Percentiles rank a stretch among this genome's conserved stretches.
phyloP scores from a whole-genome alignment of 2,797 vertebrate genomes.

The Sandelia bainsii region DNA sequence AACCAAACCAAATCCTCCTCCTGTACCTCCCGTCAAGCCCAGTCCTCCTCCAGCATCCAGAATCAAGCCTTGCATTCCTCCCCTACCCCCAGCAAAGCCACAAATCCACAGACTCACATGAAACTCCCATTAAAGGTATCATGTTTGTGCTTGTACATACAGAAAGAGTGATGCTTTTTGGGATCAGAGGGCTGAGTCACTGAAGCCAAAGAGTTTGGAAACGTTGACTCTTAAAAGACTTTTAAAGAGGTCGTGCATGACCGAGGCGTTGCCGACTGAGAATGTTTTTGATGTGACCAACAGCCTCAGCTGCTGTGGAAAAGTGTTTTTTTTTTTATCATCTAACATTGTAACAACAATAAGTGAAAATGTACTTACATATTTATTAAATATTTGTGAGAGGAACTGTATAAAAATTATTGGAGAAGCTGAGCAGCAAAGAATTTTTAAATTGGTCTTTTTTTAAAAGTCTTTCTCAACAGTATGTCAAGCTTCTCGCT shows the following conservation, averaged over 20 bases:
- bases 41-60: slow-evolving; percentile 47
- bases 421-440: not conserved
- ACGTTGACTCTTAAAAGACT: slow-evolving; percentile 9
- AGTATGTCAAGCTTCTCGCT: no score
- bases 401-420: slow-evolving; percentile 19
- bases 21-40: slow-evolving; percentile 63
- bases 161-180: not conserved
- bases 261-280: no score
- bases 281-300: slow-evolving; percentile 29
- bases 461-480: no score
- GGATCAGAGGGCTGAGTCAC: slow-evolving; percentile 16
- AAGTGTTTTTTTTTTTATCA: slow-evolving; percentile 1
- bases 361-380: slow-evolving; percentile 18
- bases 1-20: slow-evolving; percentile 49
- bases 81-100: slow-evolving; percentile 51
- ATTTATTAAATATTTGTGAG: slow-evolving; percentile 45
- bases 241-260: slow-evolving; percentile 10
- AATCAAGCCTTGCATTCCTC: slow-evolving; percentile 36
- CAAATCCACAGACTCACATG: slow-evolving; percentile 38
- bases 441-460: no score
- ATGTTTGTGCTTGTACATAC: not conserved
- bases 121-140: slow-evolving; percentile 12
- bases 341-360: slow-evolving; percentile 15
- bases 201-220: not conserved
- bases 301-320: slow-evolving; percentile 37